Percentiles rank a stretch among this genome's conserved stretches.
Evolutionary conservation across 1,140 invertebrate species (phyloP).

Genomic region (Cherax quadricarinatus): DNA sequence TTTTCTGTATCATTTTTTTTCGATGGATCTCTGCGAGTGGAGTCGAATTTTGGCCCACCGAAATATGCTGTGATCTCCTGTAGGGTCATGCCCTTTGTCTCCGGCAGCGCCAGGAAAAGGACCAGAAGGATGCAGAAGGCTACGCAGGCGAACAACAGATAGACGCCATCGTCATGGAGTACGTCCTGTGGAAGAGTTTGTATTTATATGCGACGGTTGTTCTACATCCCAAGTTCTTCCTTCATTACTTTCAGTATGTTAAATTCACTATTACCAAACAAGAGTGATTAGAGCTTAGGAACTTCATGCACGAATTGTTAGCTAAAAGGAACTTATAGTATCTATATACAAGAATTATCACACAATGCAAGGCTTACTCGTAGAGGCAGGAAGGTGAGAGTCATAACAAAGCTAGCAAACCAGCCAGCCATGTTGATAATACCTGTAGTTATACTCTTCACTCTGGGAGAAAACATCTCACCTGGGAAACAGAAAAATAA

Average conservation of each 20-base stretch:
- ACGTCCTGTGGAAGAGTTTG: constrained; percentile 75
- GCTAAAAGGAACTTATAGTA: too few relatives aligned
- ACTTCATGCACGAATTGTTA: too few relatives aligned
- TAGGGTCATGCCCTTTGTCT: constrained; percentile 78
- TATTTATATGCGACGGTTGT: too few relatives aligned
- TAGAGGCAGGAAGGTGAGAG: not conserved
- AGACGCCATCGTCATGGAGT: constrained; percentile 76
- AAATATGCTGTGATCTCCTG: constrained; percentile 78
- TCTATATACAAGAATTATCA: too few relatives aligned
- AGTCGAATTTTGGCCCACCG: constrained; percentile 74
- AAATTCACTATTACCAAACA: too few relatives aligned
- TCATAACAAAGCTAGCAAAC: not conserved
- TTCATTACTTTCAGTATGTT: too few relatives aligned
- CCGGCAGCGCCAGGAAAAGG: constrained; percentile 76
- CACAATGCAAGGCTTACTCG: not conserved
- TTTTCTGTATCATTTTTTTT: too few relatives aligned
- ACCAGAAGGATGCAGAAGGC: constrained; percentile 75
- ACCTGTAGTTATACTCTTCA: not conserved
- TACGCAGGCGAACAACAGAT: constrained; percentile 77
- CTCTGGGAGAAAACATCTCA: not conserved
- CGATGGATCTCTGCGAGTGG: too few relatives aligned
- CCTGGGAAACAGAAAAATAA: not conserved
- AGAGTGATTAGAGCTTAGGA: too few relatives aligned
- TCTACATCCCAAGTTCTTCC: too few relatives aligned
- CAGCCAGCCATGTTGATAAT: not conserved